Evolutionary conservation across 2,113 vertebrate species (phyloP).

Genomic region (Hydrolagus affinis): DNA sequence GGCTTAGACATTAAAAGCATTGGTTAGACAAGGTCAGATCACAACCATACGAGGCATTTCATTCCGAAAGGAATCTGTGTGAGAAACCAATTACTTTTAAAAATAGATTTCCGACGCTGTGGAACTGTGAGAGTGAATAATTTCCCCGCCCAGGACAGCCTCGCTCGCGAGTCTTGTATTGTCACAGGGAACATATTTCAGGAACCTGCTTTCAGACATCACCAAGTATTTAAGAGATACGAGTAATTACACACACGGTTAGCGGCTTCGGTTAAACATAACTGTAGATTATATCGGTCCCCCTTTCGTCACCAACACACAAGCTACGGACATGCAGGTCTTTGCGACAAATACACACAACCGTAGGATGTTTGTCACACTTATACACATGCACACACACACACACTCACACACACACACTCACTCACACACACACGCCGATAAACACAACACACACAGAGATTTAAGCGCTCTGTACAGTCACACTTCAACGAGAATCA

Average conservation of each 20-base stretch:
- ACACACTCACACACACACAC: too few species aligned
- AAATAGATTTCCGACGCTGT: conserved; percentile 6
- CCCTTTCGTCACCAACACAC: background rate
- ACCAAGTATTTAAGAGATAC: background rate
- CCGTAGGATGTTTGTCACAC: background rate
- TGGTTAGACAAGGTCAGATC: background rate
- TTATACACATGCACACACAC: too few species aligned
- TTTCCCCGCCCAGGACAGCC: background rate
- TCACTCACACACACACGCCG: too few species aligned
- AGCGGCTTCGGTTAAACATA: too few species aligned
- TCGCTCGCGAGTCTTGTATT: background rate
- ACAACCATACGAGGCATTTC: background rate
- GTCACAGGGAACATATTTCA: background rate
- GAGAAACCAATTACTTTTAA: background rate
- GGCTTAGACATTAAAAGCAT: background rate
- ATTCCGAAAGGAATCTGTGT: background rate
- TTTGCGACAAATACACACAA: background rate
- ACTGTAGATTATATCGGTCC: background rate
- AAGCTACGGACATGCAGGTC: background rate
- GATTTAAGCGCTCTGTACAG: too few species aligned
- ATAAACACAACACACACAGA: too few species aligned
- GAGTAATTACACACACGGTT: background rate
- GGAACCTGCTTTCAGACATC: background rate
- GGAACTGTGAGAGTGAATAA: background rate
- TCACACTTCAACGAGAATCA: too few species aligned